A percentile compares a stretch with the other conserved stretches of the same genome.
Conservation (phyloP, 2,113 vertebrate species). For the Corythornis madagascariensis region DNA sequence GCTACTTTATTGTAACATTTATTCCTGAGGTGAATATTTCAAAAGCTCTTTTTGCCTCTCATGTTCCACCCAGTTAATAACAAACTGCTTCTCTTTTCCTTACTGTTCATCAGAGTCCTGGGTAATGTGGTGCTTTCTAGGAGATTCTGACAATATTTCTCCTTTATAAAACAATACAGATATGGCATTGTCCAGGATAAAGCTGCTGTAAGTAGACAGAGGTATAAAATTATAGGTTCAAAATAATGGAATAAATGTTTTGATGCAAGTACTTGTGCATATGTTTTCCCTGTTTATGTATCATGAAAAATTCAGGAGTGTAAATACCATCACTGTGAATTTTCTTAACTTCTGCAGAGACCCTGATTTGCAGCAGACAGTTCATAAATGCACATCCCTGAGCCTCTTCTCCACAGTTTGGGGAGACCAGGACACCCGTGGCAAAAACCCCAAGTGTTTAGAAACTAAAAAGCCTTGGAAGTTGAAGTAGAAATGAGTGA, state of each 20-base stretch:
- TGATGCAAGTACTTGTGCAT: not conserved
- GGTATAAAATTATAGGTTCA: not conserved
- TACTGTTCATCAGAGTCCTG: not conserved
- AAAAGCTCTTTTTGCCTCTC: not conserved
- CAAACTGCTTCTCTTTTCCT: not conserved
- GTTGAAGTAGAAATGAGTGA: not conserved
- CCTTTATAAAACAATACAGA: not conserved
- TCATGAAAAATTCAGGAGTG: not conserved
- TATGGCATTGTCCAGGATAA: not conserved
- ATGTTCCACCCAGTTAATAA: not conserved
- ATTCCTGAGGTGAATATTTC: not conserved
- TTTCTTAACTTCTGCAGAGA: not conserved
- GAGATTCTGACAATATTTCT: not conserved
- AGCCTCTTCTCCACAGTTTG: not conserved
- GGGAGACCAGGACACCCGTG: not conserved
- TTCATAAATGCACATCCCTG: not conserved
- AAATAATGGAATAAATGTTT: not conserved
- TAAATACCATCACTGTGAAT: not conserved
- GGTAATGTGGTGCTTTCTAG: not conserved
- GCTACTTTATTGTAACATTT: not conserved
- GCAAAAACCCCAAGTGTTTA: not conserved
- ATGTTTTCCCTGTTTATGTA: not conserved
- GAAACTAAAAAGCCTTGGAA: not conserved
- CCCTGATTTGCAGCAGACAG: not conserved
- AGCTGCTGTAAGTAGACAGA: not conserved